Base-by-base conservation (phyloP, 2,113 vertebrate genomes). In the Scytalopus superciliaris region DNA sequence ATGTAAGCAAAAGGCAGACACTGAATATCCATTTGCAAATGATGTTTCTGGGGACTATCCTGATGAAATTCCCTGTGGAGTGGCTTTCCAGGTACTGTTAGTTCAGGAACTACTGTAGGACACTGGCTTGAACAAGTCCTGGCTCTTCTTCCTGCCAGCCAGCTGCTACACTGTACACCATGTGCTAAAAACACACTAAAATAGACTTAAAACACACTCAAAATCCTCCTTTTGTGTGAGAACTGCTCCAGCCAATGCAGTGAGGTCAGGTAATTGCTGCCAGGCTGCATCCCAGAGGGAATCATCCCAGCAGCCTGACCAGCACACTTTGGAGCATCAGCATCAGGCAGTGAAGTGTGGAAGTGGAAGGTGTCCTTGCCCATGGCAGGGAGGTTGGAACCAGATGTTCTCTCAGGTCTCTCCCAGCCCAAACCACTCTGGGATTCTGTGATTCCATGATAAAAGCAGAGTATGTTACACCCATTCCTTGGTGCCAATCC, bases 291-390 rank as follows among this genome's bases (percentile, higher is more conserved):
- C 72, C 66, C 56, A 10, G 52, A 33, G 50, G 69, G 18, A 52
- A 72, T 8, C 66, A n/a, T 4, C 62, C 35, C 85, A 82, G 77
- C 85, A 52, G 59, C 59, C 19, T 42, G 31, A 19, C 11, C 15
- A 17, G 22, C 60, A n/a, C 5, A 57, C 66, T 72, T 8, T 8
- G 64, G 37, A 84, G 77, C 80, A 59, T 1, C 67, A 62, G 18
- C 31, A 35, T 0, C 3, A 37, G 2, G 17, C 12, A 44, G 23
- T 0, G 0, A 16, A 19, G 13, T 7, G 50, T 52, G 33, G 5
- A 27, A 57, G n/a, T 22, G 24, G 24, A 19, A 60, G 8, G 21
- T 27, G 25, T 15, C 21, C 63, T 63, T 27, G 37, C 7, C 23
- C 28, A 18, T 7, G 35, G 35, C 57, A 77, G 17, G 35, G 45